Conservation (phyloP, 2,797 vertebrate genomes). For the Gouania willdenowi region DNA sequence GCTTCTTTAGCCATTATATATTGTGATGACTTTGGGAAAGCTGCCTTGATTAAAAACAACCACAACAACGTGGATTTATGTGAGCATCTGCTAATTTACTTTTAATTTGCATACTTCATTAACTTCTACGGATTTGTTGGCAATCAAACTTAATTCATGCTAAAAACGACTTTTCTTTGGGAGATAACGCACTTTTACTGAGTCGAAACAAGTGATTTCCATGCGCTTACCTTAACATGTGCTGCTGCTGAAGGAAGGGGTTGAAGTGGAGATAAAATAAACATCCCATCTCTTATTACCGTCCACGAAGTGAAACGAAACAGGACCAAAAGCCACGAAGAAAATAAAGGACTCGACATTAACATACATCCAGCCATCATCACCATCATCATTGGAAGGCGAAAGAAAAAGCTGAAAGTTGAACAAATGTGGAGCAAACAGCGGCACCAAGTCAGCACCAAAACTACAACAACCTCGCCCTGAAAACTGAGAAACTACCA, state of each 20-base stretch:
- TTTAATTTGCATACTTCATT: too few relatives aligned
- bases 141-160: too few relatives aligned
- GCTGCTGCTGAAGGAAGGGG: conserved; percentile 37
- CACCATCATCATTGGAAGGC: background rate
- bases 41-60: too few relatives aligned
- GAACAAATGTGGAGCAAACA: background rate
- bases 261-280: conserved; percentile 45
- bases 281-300: conserved; percentile 54
- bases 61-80: too few relatives aligned
- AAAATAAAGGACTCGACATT: background rate
- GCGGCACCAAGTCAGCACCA: conserved; percentile 40
- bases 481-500: conserved; percentile 25
- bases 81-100: too few relatives aligned
- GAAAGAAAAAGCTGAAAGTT: conserved; percentile 4
- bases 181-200: too few relatives aligned
- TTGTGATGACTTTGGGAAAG: too few relatives aligned
- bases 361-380: background rate
- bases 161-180: too few relatives aligned
- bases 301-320: conserved; percentile 15
- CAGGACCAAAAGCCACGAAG: background rate
- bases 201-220: background rate
- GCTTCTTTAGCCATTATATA: too few relatives aligned
- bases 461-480: conserved; percentile 58
- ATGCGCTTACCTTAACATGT: conserved; percentile 57
- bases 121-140: too few relatives aligned